Evolutionary conservation across 2,113 vertebrate species (phyloP), one percentile per base, ranked within the genome.

Genomic region (Zeus faber): DNA sequence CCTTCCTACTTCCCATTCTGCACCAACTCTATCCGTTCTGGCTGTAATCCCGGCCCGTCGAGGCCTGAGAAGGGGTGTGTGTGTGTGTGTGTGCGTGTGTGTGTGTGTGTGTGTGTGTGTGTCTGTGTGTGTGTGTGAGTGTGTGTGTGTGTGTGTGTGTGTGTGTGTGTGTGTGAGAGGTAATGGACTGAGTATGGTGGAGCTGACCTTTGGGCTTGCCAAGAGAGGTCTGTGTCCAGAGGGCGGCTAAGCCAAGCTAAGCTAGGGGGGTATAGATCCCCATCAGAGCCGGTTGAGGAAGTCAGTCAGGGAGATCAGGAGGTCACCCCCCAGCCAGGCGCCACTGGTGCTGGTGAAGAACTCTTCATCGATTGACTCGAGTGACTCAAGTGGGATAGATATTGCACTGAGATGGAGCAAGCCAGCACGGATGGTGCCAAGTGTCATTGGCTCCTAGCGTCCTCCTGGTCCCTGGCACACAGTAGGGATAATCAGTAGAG

Each of bases 231-330:
- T 41, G 59, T 74, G 76, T 75, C 74, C 68, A 62, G 79, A 72
- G 73, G 67, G 72, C 60, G 62, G 58, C 71, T 77, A 76, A 85
- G 63, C 79, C 74, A 43, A 63, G 65, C 72, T 78, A 79, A 80
- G 81, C 76, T 73, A 2, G 33, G 69, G 66, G 53, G 46, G 58
- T 80, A 77, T 83, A 55, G 78, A 83, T 78, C 74, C 70, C 46
- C 54, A 82, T 83, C 70, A 75, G 58, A 79, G 59, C 70, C 4
- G 35, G 62, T 70, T 71, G 70, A 64, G 57, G 77, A 60, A 77
- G 79, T 72, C 74, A 70, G 76, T 75, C 59, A 65, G 61, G 68
- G 39, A 35, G 76, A 80, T 84, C 80, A 71, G 65, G 53, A 59
- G 79, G 82, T 80, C 79, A 63, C 68, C 50, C 58, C 70, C 62